Evolutionary conservation across 2,797 vertebrate genomes (phyloP), one percentile per base, ranked within the genome.

Genomic region (Onychomys torridus): DNA sequence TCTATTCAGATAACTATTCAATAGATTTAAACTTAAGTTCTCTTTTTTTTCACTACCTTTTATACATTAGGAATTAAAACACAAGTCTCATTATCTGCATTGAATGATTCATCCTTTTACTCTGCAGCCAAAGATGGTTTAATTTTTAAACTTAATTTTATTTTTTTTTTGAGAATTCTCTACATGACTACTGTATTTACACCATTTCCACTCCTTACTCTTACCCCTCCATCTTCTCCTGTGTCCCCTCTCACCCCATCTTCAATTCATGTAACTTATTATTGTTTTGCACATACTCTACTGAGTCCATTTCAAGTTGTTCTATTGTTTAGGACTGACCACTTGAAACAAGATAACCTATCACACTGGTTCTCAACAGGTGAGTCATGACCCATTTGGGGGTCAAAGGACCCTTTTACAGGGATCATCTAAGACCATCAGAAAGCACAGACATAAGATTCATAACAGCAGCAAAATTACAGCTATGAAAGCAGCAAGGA

Each of bases 91-190:
- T 77, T 61, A 90, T 85, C 6, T 78, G 27, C 3, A 49, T 65
- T 81, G 76, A 71, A 55, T 88, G 57, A 94, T 89, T 91, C 34
- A 93, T 40, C 16, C 11, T 90, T 87, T 79, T 77, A 6, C 19
- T 86, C 59, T 76, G 40, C 23, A 76, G 61, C 37, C 63, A 1
- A 8, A 32, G 10, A 32, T 69, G 5, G 6, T 63, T 89, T 63
- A 61, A 34, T 43, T 23, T 93, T 81, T 65, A 29, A 21, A 63
- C 9, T 13, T 43, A 63, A 63, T 32, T 32, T 2, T 12, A 63
- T 1, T 32, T 46, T 83, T 1, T 32, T 46, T 83, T 84, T 84
- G 37, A 63, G 59, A 69, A n/a, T 67, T 69, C 40, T 49, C 25
- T n/a, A 14, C 46, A n/a, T 16, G 21, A n/a, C 29, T 23, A 19